Evolutionary conservation across 2,113 vertebrate genomes (phyloP).

Genomic region (Pseudopipra pipra): DNA sequence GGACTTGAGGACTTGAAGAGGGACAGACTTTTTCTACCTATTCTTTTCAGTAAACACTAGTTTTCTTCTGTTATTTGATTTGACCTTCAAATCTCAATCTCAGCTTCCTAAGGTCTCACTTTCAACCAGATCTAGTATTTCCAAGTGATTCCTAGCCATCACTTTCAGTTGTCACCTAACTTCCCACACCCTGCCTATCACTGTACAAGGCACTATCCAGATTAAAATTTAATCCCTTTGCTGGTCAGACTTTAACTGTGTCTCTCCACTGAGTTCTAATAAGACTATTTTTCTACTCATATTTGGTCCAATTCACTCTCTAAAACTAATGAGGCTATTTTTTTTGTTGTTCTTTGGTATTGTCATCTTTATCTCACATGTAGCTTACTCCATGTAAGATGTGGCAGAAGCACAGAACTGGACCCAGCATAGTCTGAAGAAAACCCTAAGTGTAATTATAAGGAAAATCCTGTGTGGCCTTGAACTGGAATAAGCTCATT

Average conservation of each 20-base stretch:
- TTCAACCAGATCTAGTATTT: neutral
- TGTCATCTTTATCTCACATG: neutral
- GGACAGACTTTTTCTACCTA: neutral
- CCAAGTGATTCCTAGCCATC: neutral
- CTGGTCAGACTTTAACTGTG: neutral
- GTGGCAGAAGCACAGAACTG: neutral
- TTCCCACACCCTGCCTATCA: neutral
- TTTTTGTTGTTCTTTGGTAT: neutral
- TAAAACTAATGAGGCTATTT: neutral
- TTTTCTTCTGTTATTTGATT: neutral
- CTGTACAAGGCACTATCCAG: neutral
- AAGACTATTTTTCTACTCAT: neutral
- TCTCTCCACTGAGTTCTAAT: neutral
- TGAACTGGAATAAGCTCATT: constrained; percentile 9
- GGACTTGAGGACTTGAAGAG: neutral
- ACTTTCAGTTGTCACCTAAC: neutral
- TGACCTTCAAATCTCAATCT: neutral
- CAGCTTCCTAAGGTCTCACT: neutral
- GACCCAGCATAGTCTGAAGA: neutral
- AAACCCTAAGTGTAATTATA: neutral
- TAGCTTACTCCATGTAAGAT: neutral
- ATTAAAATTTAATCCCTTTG: neutral
- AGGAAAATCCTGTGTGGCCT: neutral
- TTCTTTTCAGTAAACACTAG: neutral
- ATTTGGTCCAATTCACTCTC: neutral